phyloP scores from a whole-genome alignment of 2,888 invertebrate species.

The Saturnia pavonia region DNA sequence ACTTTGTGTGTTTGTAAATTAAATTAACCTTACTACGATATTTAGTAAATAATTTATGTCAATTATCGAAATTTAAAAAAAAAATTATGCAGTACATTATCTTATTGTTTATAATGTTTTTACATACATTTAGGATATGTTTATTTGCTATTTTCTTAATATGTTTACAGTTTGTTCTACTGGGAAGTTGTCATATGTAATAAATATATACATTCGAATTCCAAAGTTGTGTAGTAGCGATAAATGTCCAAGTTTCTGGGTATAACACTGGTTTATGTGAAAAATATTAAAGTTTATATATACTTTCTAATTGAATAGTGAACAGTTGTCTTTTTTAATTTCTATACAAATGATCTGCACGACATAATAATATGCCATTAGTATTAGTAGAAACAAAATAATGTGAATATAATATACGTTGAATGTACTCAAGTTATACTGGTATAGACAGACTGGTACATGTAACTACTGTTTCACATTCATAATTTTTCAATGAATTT shows the following conservation, averaged over 20 bases:
- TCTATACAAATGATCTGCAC: no score
- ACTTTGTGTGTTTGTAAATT: not conserved
- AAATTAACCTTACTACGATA: not conserved
- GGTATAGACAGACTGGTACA: slow-evolving; percentile 40
- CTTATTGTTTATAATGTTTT: not conserved
- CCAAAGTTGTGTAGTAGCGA: no score
- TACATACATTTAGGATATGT: not conserved
- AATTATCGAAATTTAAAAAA: not conserved
- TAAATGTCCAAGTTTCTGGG: no score
- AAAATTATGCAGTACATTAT: no score
- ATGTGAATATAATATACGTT: no score
- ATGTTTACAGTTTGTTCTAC: not conserved
- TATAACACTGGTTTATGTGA: no score
- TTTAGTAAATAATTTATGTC: not conserved
- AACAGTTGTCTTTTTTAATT: no score
- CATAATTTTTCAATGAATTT: slow-evolving; percentile 68
- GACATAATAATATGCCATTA: no score
- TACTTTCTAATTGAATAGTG: no score
- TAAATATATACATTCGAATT: no score
- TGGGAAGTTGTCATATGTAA: not conserved
- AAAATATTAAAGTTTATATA: no score
- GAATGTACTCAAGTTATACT: not conserved
- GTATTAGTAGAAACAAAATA: no score
- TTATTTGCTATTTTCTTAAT: not conserved
- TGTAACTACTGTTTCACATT: slow-evolving; percentile 61